These are phyloP conservation scores for Tanytarsus gracilentus DNA, from an alignment of 2,888 invertebrate genomes.

Conservation along the genomic window DNA sequence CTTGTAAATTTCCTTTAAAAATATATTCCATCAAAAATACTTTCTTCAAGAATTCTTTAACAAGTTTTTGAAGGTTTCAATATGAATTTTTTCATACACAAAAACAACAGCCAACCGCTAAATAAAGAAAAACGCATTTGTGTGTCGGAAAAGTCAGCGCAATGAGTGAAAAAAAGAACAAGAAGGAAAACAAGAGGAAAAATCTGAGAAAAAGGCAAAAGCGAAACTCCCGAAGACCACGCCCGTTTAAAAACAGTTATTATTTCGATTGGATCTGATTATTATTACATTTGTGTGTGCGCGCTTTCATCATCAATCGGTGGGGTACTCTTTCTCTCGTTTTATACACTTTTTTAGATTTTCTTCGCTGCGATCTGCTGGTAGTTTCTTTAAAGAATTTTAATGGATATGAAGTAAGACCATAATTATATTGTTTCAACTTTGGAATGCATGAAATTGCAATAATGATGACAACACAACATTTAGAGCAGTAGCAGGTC, in stretches of 20 bases:
- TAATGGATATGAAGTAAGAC: too few relatives aligned
- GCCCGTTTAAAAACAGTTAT: constrained; percentile 45
- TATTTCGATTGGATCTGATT: constrained; percentile 31
- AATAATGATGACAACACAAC: too few relatives aligned
- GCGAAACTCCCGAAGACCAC: constrained; percentile 34
- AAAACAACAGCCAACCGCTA: too few relatives aligned
- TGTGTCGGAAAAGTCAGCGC: neutral
- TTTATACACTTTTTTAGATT: neutral
- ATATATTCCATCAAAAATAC: too few relatives aligned
- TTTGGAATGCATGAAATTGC: too few relatives aligned
- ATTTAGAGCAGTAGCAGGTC: too few relatives aligned
- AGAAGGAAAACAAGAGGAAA: neutral
- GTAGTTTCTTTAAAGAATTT: neutral
- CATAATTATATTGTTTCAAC: too few relatives aligned
- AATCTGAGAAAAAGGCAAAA: constrained; percentile 14
- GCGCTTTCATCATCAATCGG: constrained; percentile 22
- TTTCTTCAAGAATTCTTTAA: too few relatives aligned
- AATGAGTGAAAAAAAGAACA: neutral
- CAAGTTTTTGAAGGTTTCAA: too few relatives aligned
- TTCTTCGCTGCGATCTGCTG: neutral
- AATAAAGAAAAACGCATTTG: neutral
- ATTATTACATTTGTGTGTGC: constrained; percentile 23
- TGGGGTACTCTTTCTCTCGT: neutral
- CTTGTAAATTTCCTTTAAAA: too few relatives aligned
- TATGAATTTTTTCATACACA: too few relatives aligned